Conservation (phyloP, 1,140 invertebrate genomes). For the Teleopsis dalmanni region DNA sequence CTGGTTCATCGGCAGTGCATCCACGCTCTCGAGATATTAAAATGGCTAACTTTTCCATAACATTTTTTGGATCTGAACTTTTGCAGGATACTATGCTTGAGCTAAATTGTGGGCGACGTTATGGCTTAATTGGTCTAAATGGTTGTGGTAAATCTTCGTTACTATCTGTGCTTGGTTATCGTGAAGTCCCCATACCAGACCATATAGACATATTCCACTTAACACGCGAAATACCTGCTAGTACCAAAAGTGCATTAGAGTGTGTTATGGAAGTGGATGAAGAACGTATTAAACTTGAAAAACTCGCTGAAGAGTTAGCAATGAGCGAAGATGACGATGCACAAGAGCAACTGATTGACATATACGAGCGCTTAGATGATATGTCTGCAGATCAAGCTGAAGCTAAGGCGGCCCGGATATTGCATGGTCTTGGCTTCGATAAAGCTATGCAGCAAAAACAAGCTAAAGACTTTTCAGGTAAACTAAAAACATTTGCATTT, state of each 20-base stretch:
- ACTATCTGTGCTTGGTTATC: conserved; percentile 80
- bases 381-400: conserved; percentile 93
- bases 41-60: conserved; percentile 94
- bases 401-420: conserved; percentile 85
- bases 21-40: conserved; percentile 93
- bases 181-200: conserved; percentile 93
- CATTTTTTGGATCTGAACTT: conserved; percentile 94
- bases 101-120: conserved; percentile 92
- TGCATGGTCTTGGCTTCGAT: conserved; percentile 95
- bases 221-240: conserved; percentile 92
- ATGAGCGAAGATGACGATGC: conserved; percentile 84
- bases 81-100: conserved; percentile 93
- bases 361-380: conserved; percentile 96
- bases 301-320: conserved; percentile 83
- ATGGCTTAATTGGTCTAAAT: conserved; percentile 93
- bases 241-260: conserved; percentile 84
- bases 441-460: conserved; percentile 86
- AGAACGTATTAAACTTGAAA: conserved; percentile 85
- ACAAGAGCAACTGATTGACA: conserved; percentile 93
- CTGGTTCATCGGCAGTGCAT: conserved; percentile 90
- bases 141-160: conserved; percentile 95
- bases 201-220: conserved; percentile 98
- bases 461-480: conserved; percentile 88
- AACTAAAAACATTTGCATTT: neutral
- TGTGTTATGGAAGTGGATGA: conserved; percentile 98